Evolutionary conservation across 2,113 vertebrate genomes (phyloP).

Genomic region (rabbit (Oryctolagus cuniculus)): DNA sequence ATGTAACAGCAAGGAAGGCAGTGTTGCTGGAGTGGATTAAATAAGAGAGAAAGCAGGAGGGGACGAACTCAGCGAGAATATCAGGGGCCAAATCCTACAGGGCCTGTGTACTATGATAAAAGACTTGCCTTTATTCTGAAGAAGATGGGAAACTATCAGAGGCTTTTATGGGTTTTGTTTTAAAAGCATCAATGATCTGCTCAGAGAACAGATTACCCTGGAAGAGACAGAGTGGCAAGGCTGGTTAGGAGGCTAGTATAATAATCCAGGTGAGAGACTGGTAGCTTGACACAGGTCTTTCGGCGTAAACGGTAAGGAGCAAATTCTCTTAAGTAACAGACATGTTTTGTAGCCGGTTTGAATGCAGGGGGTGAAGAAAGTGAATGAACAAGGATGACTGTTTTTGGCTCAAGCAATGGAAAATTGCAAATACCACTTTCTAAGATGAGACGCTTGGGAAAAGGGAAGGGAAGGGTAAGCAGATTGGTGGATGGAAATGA

Average conservation of each 20-base stretch:
- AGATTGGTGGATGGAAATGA: neutral
- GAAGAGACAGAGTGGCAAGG: neutral
- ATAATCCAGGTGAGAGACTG: neutral
- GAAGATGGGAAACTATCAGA: neutral
- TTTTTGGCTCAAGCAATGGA: neutral
- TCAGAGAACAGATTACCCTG: neutral
- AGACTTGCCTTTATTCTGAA: neutral
- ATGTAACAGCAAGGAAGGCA: neutral
- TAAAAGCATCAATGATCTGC: neutral
- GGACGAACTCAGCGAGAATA: neutral
- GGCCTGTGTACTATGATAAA: neutral
- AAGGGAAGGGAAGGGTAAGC: neutral
- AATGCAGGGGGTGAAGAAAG: neutral
- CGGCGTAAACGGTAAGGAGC: neutral
- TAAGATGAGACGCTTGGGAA: neutral
- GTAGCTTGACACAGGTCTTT: neutral
- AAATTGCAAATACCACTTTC: neutral
- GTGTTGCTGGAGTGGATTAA: neutral
- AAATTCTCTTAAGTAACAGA: neutral
- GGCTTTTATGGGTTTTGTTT: neutral
- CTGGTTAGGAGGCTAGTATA: neutral
- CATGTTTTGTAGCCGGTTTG: neutral
- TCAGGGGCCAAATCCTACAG: neutral
- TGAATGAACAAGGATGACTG: neutral
- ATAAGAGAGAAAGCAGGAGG: neutral